Percentiles rank a stretch among this genome's conserved stretches.
Conservation (phyloP, 2,797 vertebrate genomes). For the Eospalax fontanierii region DNA sequence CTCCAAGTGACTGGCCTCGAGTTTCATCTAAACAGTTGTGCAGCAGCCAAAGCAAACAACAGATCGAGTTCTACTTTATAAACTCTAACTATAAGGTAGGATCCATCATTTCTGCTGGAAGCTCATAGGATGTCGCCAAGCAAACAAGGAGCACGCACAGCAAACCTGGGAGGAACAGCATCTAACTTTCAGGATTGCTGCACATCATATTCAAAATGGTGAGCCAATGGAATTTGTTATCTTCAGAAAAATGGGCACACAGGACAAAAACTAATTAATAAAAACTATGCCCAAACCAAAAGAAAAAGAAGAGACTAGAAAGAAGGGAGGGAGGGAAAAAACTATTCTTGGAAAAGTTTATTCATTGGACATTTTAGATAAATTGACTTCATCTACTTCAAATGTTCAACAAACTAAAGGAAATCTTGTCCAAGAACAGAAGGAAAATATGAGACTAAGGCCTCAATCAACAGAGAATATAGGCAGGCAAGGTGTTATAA, state of each 20-base stretch:
- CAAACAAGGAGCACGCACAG: slow-evolving; percentile 39
- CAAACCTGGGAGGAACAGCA: slow-evolving; percentile 24
- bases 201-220: slow-evolving; percentile 23
- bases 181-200: slow-evolving; percentile 19
- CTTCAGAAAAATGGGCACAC: slow-evolving; percentile 54
- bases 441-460: neutral
- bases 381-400: slow-evolving; percentile 51
- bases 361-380: slow-evolving; percentile 10
- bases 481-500: neutral
- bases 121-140: slow-evolving; percentile 59
- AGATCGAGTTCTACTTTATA: slow-evolving; percentile 73
- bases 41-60: slow-evolving; percentile 78
- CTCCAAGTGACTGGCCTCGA: slow-evolving; percentile 41
- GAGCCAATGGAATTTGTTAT: slow-evolving; percentile 6
- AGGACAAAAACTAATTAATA: slow-evolving; percentile 13
- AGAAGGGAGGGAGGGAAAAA: neutral
- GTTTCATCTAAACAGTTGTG: slow-evolving; percentile 59
- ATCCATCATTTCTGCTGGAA: slow-evolving; percentile 6
- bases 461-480: neutral
- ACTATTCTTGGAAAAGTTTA: neutral
- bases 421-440: slow-evolving; percentile 29
- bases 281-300: neutral
- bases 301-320: neutral
- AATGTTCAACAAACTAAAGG: neutral
- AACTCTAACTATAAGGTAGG: neutral